A percentile compares a stretch with the other conserved stretches of the same genome.
Evolutionary conservation across 2,888 invertebrate genomes (phyloP).

Genomic region (Leucania comma): DNA sequence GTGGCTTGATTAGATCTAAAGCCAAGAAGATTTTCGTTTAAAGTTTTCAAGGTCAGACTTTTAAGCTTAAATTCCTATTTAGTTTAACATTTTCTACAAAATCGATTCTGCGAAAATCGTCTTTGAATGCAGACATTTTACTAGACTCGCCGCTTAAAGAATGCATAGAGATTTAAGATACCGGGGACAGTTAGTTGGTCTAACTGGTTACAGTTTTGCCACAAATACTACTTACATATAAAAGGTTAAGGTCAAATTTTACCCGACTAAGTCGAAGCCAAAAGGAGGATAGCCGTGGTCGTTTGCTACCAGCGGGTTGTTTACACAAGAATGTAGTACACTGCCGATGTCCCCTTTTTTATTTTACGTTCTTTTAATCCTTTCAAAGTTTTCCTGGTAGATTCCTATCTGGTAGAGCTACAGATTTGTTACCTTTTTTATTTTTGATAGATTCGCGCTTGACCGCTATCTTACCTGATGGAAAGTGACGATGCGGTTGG

Average conservation of each 20-base stretch:
- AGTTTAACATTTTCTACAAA: neutral
- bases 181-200: neutral
- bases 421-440: too few relatives aligned
- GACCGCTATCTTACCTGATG: too few relatives aligned
- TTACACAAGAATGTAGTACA: too few relatives aligned
- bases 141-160: conserved; percentile 1
- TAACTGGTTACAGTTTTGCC: neutral
- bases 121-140: neutral
- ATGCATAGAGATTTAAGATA: conserved; percentile 9
- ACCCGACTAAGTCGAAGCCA: too few relatives aligned
- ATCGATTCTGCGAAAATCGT: neutral
- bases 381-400: too few relatives aligned
- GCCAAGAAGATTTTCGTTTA: neutral
- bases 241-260: neutral
- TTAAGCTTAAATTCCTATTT: neutral
- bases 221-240: neutral
- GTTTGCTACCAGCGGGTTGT: too few relatives aligned
- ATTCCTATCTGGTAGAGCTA: too few relatives aligned
- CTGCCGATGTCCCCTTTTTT: too few relatives aligned
- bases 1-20: conserved; percentile 30
- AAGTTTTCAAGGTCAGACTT: neutral
- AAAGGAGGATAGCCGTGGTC: too few relatives aligned
- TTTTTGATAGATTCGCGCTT: too few relatives aligned
- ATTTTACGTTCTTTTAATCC: too few relatives aligned
- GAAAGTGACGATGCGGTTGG: too few relatives aligned